A percentile compares a stretch with the other conserved stretches of the same genome.
Evolutionary conservation across 1,140 invertebrate genomes (phyloP).

Genomic region (Zelostemma sp.): DNA sequence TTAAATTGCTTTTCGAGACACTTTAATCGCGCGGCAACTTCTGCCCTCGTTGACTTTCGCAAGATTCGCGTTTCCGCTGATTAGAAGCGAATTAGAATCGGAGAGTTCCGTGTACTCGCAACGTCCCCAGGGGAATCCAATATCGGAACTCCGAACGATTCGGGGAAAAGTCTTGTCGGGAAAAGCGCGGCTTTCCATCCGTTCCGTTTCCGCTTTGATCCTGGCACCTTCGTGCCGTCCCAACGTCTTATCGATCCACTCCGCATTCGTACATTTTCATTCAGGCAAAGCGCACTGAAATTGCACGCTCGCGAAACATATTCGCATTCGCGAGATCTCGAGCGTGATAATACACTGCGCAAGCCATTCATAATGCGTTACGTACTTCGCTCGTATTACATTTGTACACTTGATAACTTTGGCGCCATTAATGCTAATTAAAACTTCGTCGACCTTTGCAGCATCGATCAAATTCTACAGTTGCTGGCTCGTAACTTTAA

Average conservation of each 20-base stretch:
- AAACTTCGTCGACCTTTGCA: too few species aligned
- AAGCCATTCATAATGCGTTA: slow-evolving; percentile 4
- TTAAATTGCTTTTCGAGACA: slow-evolving; percentile 11
- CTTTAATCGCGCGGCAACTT: background rate
- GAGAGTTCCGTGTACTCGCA: slow-evolving; percentile 19
- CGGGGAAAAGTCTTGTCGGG: slow-evolving; percentile 46
- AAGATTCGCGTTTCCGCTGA: too few species aligned
- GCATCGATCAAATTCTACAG: too few species aligned
- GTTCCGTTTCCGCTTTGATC: slow-evolving; percentile 48
- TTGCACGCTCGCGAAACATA: slow-evolving; percentile 24
- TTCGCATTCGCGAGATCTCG: slow-evolving; percentile 32
- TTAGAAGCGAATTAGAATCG: too few species aligned
- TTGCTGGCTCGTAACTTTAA: too few species aligned
- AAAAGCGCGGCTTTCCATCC: slow-evolving; percentile 36
- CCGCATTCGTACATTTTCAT: slow-evolving; percentile 47
- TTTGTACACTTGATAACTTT: background rate
- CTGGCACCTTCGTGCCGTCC: slow-evolving; percentile 32
- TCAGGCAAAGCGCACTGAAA: slow-evolving; percentile 34
- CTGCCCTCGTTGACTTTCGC: too few species aligned
- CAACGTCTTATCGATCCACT: slow-evolving; percentile 45
- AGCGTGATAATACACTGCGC: slow-evolving; percentile 7
- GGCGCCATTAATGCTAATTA: background rate
- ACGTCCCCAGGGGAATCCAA: slow-evolving; percentile 40
- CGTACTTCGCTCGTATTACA: slow-evolving; percentile 6
- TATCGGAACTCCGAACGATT: slow-evolving; percentile 48